Base-by-base conservation (phyloP, 2,888 invertebrate genomes). In the Anaspis maculata region DNA sequence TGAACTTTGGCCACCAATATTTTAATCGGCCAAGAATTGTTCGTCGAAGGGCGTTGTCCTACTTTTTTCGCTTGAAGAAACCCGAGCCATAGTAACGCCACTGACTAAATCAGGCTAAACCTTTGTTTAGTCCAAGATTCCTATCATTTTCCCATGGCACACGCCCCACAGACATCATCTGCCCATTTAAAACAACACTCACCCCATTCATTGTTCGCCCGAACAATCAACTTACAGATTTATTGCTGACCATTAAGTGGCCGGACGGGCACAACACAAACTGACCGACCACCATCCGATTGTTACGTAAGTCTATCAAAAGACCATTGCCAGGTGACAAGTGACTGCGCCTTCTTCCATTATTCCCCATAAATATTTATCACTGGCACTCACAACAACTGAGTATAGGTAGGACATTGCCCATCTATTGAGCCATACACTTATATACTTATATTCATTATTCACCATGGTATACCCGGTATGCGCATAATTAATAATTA, bases 401-500 rank as follows among this genome's bases (percentile, higher is more conserved):
- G n/a, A n/a, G n/a, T n/a, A n/a, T n/a, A n/a, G n/a, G n/a, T n/a
- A n/a, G n/a, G n/a, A n/a, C n/a, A n/a, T n/a, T n/a, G n/a, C n/a
- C n/a, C n/a, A n/a, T n/a, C 3, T 12, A 12, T 22, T 22, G 11
- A 11, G 10, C 30, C 15, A 3, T 30, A 14, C 30, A 11, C 22
- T 19, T 19, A 13, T 21, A 4, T 15, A 12, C 19, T 12, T 10
- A 12, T 29, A 22, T n/a, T 12, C 15, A 13, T 7, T 4, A n/a
- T 10, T 5, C 11, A 5, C 9, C 25, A 10, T 10, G 15, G 9
- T 9, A 10, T 15, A 26, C 27, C 13, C 13, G 27, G 19, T 15
- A 36, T 36, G 31, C 31, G 32, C 32, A 32, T 26, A 28, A 36
- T 36, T 36, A 32, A n/a, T n/a, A n/a, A n/a, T n/a, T n/a, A n/a